Conservation (phyloP, 2,797 vertebrate genomes). For the Pyrrhura leucotis region DNA sequence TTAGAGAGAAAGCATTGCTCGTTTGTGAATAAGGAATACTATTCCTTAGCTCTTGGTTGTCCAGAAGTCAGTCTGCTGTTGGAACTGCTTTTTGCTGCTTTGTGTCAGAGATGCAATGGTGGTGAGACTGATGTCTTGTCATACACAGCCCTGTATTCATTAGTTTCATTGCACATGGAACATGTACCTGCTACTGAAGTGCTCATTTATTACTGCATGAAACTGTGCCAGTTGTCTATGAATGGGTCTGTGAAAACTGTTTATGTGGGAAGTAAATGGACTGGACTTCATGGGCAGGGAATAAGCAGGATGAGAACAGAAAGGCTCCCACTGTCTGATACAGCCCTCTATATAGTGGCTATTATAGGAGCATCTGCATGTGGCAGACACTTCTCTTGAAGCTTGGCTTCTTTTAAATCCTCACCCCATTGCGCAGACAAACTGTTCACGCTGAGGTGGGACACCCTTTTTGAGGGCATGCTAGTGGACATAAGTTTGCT, state of each 20-base stretch:
- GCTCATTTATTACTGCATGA: not conserved
- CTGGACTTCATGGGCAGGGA: not conserved
- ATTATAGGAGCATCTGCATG: not conserved
- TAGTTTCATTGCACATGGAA: not conserved
- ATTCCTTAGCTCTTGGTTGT: not conserved
- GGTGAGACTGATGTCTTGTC: not conserved
- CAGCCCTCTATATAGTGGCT: not conserved
- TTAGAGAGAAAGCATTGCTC: not conserved
- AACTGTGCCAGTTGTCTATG: not conserved
- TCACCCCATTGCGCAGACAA: not conserved
- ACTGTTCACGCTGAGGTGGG: not conserved
- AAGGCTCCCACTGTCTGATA: not conserved
- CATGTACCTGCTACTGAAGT: not conserved
- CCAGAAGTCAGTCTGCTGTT: not conserved
- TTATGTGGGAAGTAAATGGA: not conserved
- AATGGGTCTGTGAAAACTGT: not conserved
- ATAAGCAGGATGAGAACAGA: not conserved
- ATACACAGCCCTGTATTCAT: not conserved
- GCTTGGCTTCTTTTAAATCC: not conserved
- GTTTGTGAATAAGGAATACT: not conserved
- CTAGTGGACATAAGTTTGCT: not conserved
- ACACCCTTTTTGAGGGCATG: not conserved
- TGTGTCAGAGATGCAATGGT: not conserved
- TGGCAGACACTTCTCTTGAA: not conserved
- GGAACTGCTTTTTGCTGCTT: not conserved